Evolutionary conservation across 2,797 vertebrate genomes (phyloP), one percentile per base, ranked within the genome.

Genomic region (Hippoglossus hippoglossus): DNA sequence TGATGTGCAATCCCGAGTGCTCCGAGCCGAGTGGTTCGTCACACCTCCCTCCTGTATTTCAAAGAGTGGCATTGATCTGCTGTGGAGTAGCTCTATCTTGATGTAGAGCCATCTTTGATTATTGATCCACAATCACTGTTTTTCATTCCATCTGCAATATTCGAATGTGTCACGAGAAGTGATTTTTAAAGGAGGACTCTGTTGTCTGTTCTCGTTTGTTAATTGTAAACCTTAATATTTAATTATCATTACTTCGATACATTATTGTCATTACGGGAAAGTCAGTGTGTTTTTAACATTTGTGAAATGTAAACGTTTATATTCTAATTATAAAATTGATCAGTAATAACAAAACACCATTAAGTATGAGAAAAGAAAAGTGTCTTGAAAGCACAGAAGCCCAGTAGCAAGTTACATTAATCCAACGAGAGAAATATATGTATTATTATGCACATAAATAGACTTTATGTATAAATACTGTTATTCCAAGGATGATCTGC

Each of bases 1-100:
- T 2, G 76, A 89, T 92, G n/a, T n/a, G n/a, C n/a, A n/a, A n/a
- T n/a, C n/a, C n/a, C n/a, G 92, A 92, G 89, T 91, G 90, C 83
- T 89, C 65, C 52, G 79, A 86, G 89, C 75, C 71, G 7, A 49
- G 78, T 80, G 88, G 67, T 75, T 83, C 84, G 80, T 90, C 79
- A 77, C 87, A 82, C 79, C 73, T 87, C 80, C 71, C 71, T 75
- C 58, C 79, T 86, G 80, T 83, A 73, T 87, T 85, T 86, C 67
- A 84, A 72, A 86, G 67, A 84, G 63, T 49, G 70, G 19, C 82
- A 90, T 83, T 88, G 89, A 91, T 92, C 86, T 53, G 25, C 64
- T 77, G 41, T 71, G 57, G 59, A 21, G 57, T 26, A 72, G 41
- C 70, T 25, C 57, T 71, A 53, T 77, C 53, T 72, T 66, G 18